Evolutionary conservation across 2,113 vertebrate genomes (phyloP).

Genomic region (Perccottus glenii): DNA sequence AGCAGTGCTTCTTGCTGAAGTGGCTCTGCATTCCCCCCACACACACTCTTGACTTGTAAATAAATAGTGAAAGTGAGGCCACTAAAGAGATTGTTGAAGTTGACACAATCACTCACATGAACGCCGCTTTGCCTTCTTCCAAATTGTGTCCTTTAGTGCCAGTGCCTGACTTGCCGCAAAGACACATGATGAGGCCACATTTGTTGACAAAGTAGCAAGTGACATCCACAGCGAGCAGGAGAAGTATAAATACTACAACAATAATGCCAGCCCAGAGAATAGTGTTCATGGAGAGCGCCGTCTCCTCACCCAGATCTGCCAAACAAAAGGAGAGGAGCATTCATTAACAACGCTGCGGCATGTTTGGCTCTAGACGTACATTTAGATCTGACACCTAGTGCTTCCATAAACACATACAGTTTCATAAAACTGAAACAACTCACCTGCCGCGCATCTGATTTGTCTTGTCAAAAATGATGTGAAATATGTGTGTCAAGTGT

Average conservation of each 20-base stretch:
- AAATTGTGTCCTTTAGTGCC: slow-evolving; percentile 92
- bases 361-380: slow-evolving; percentile 18
- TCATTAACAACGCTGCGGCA: slow-evolving; percentile 20
- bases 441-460: slow-evolving; percentile 54
- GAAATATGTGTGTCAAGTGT: slow-evolving; percentile 13
- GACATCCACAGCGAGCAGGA: slow-evolving; percentile 93
- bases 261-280: slow-evolving; percentile 90
- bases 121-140: slow-evolving; percentile 93
- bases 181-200: slow-evolving; percentile 97
- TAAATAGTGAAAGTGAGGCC: neutral
- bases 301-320: slow-evolving; percentile 78
- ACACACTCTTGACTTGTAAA: too few relatives aligned
- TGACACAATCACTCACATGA: slow-evolving; percentile 86
- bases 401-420: slow-evolving; percentile 24
- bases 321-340: slow-evolving; percentile 19
- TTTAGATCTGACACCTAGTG: neutral
- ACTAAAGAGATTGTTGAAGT: neutral
- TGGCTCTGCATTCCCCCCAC: too few relatives aligned
- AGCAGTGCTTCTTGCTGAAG: too few relatives aligned
- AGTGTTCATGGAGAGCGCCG: slow-evolving; percentile 87
- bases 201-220: slow-evolving; percentile 99
- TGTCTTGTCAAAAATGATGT: slow-evolving; percentile 26
- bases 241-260: slow-evolving; percentile 88
- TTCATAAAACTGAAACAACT: slow-evolving; percentile 58
- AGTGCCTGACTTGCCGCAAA: slow-evolving; percentile 90